Evolutionary conservation across 1,140 invertebrate species (phyloP), one percentile per base, ranked within the genome.

Genomic region (Microplitis demolitor): DNA sequence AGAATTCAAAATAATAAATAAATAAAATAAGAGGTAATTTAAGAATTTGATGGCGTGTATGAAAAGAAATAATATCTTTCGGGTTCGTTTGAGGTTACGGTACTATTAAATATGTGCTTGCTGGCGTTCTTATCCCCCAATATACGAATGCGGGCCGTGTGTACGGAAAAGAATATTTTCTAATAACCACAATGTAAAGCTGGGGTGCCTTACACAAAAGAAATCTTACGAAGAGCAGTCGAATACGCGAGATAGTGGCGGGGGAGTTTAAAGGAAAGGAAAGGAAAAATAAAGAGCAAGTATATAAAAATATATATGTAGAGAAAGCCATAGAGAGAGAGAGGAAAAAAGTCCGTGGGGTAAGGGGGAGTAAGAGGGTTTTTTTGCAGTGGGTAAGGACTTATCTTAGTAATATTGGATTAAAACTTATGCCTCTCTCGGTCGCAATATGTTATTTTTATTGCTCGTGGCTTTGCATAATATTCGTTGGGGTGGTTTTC

Each of bases 371-470:
- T 51, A 45, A 58, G 50, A 39, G 66, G 66, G 60, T 64, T 69
- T 69, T 72, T 73, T 68, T 60, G 9, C 63, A 51, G 62, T 67
- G 64, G 62, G 50, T 68, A 73, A 31, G 39, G 75, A 87, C 83
- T 87, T 87, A 87, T 86, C 86, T 87, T 80, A 80, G 84, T 85
- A 83, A 86, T 87, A 86, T 87, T 87, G 85, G 86, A 87, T 87
- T 87, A 87, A 87, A 87, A 87, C 85, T 87, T 86, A 85, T 84
- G 83, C 84, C 80, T 84, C 80, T 84, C 82, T 79, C 80, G 81
- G 76, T 82, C 78, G 86, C 85, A 87, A 87, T 87, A 87, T 86
- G 86, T 87, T 87, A 87, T 87, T 87, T 87, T 87, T 87, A 87
- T 87, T 87, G 84, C 86, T 85, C 80, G 82, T 82, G 84, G 85